Conservation (phyloP, 2,797 vertebrate species). For the Acipenser ruthenus region DNA sequence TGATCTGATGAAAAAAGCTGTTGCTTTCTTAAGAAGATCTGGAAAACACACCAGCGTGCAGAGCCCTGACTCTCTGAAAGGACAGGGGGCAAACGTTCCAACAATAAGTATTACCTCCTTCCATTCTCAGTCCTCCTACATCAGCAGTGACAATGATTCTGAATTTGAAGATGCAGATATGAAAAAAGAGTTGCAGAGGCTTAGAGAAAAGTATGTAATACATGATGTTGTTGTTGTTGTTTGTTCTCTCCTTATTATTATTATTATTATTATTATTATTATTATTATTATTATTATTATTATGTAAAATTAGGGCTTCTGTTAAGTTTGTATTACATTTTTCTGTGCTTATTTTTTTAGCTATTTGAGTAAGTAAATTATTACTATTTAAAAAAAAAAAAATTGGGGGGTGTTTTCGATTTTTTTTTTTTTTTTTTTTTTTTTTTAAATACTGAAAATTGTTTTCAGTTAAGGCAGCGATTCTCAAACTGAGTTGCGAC, state of each 20-base stretch:
- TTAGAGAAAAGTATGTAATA: constrained; percentile 83
- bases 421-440: not conserved
- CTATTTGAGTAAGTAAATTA: no score
- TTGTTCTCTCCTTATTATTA: not conserved
- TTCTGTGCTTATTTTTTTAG: no score
- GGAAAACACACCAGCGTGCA: constrained; percentile 69
- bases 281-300: no score
- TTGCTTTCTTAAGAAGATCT: constrained; percentile 80
- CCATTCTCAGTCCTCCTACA: constrained; percentile 76
- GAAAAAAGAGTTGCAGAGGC: constrained; percentile 82
- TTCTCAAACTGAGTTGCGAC: no score
- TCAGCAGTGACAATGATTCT: constrained; percentile 95
- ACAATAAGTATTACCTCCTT: constrained; percentile 65
- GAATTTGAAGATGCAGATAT: constrained; percentile 93
- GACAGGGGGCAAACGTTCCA: constrained; percentile 63
- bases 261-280: no score
- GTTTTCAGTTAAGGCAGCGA: no score
- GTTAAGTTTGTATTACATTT: no score
- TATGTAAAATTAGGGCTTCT: no score
- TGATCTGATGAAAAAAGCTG: constrained; percentile 83
- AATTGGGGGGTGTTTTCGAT: not conserved
- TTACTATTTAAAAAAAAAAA: no score
- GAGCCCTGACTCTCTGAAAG: constrained; percentile 67
- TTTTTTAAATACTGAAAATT: not conserved
- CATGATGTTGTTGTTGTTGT: not conserved